phyloP scores from a whole-genome alignment of 2,113 vertebrate species.

The Camarhynchus parvulus region DNA sequence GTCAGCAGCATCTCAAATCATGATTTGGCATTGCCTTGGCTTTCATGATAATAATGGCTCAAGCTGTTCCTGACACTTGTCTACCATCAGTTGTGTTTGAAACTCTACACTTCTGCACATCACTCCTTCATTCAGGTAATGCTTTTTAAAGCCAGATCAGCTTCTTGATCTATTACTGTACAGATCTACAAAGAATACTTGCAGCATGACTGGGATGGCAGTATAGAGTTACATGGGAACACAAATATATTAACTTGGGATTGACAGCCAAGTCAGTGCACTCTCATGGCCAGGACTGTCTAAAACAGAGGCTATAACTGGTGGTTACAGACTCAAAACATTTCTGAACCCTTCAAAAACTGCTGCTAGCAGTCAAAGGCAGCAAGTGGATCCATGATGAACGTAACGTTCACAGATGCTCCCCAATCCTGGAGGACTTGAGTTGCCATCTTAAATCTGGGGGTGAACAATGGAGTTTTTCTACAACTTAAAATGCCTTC shows the following conservation, averaged over 20 bases:
- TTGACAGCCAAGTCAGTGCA: not conserved
- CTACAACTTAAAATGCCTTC: not conserved
- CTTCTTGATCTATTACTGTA: conserved; percentile 9
- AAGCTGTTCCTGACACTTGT: not conserved
- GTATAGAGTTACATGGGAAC: not conserved
- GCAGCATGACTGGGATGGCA: not conserved
- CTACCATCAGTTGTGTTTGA: not conserved
- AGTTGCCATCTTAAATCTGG: not conserved
- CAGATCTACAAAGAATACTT: not conserved
- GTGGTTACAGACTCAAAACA: not conserved
- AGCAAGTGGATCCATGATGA: not conserved
- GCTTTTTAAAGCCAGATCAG: conserved; percentile 6
- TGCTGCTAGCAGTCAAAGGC: not conserved
- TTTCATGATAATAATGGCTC: conserved; percentile 16
- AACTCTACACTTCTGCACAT: not conserved
- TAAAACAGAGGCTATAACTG: not conserved
- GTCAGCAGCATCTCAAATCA: conserved; percentile 53
- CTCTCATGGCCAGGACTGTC: not conserved
- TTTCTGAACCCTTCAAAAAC: not conserved
- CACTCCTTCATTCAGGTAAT: not conserved
- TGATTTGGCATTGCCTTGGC: conserved; percentile 17
- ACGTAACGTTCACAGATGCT: accelerated
- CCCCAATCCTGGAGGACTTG: not conserved
- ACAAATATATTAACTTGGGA: not conserved
- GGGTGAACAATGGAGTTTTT: not conserved